Base-by-base conservation (phyloP, 2,888 invertebrate species). In the Strigamia crassipes region DNA sequence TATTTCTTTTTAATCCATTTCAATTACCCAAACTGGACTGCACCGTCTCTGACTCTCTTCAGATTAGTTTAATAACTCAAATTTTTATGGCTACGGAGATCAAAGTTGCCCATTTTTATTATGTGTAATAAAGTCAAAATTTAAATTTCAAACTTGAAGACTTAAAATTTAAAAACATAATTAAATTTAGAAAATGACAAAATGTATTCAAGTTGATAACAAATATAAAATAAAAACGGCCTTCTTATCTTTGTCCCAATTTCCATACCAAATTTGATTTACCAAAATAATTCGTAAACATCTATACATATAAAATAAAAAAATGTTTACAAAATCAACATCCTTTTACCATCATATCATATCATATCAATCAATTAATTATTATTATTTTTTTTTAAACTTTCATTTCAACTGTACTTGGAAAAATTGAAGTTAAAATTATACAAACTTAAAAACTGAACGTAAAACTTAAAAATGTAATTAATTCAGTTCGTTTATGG, bases 31-130 rank as follows among this genome's bases (percentile, higher is more conserved):
- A 56, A n/a, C 18, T 46, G 46, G 13, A 46, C 46, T 46, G 46
- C 15, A 46, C 46, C 46, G n/a, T 46, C 46, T 56, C 56, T 56
- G n/a, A 56, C 56, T 56, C 56, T 56, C 56, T 10, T 46, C 46
- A 46, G 46, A 56, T 56, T 56, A 56, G 21, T 56, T 56, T 56
- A 56, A 56, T 56, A 56, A 56, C 9, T 56, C 56, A 56, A 56
- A 56, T 56, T 56, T 56, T 56, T 13, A 56, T 56, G 18, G 56
- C 18, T n/a, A n/a, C 6, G 27, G 73, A 73, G 73, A 73, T n/a
- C 73, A 73, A 73, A 66, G 61, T 66, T 66, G 61, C 13, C 73
- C 73, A 73, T 73, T 73, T 73, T 73, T 31, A 73, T 73, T 51
- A 18, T 51, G 51, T 15, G 18, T 18, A 51, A 51, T 51, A 18